Evolutionary conservation across 2,113 vertebrate species (phyloP).

Genomic region (Oxygymnocypris stewartii): DNA sequence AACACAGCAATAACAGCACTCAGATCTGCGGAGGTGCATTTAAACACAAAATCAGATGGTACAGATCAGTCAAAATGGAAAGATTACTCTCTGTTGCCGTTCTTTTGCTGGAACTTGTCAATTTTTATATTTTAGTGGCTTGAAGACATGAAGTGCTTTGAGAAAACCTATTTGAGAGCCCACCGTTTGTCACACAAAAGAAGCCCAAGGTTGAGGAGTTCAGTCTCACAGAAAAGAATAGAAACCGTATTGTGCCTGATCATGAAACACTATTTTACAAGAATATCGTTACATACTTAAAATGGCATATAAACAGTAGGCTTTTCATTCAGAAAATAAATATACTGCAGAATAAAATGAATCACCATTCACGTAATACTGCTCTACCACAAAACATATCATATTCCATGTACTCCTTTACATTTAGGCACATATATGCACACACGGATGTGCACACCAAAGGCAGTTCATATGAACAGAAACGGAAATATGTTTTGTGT

Average conservation of each 20-base stretch:
- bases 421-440: slow-evolving; percentile 98
- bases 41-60: slow-evolving; percentile 7
- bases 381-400: slow-evolving; percentile 91
- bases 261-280: slow-evolving; percentile 70
- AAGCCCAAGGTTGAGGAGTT: slow-evolving; percentile 20
- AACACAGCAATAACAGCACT: background rate
- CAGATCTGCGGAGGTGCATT: background rate
- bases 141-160: background rate
- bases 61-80: slow-evolving; percentile 4
- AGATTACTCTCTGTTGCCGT: background rate
- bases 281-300: slow-evolving; percentile 60
- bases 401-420: slow-evolving; percentile 93
- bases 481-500: slow-evolving; percentile 47
- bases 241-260: slow-evolving; percentile 52
- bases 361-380: slow-evolving; percentile 82
- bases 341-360: slow-evolving; percentile 79
- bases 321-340: slow-evolving; percentile 77
- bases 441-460: slow-evolving; percentile 90
- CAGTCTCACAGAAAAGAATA: slow-evolving; percentile 27
- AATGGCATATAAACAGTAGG: slow-evolving; percentile 69
- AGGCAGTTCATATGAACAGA: slow-evolving; percentile 96
- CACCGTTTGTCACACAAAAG: slow-evolving; percentile 23
- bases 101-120: background rate
- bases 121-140: background rate
- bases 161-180: slow-evolving; percentile 16